Conservation (phyloP, 2,113 vertebrate species). For the Theropithecus gelada region DNA sequence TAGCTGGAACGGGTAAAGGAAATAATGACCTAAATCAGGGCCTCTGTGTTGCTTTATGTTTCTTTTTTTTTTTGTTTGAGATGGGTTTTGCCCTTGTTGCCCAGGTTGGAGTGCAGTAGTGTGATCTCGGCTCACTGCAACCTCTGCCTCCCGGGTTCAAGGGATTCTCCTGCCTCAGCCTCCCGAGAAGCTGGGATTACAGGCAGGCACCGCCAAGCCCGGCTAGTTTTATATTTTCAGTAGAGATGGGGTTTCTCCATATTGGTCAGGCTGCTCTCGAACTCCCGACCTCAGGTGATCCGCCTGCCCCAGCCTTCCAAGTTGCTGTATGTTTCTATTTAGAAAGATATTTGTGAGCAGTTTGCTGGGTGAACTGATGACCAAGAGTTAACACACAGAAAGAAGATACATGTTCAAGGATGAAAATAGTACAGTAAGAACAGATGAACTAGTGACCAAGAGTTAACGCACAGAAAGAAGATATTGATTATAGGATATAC, state of each 20-base stretch:
- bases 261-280: too few species aligned
- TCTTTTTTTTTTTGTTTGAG: background rate
- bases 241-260: too few species aligned
- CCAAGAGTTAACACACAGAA: background rate
- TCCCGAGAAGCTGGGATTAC: too few species aligned
- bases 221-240: too few species aligned
- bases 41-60: background rate
- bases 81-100: too few species aligned
- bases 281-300: too few species aligned
- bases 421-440: background rate
- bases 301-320: too few species aligned
- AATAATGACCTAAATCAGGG: background rate
- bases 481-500: background rate
- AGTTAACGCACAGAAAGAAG: background rate
- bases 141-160: too few species aligned
- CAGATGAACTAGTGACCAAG: background rate
- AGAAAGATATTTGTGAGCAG: background rate
- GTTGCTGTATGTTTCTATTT: background rate
- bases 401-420: background rate
- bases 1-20: background rate
- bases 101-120: too few species aligned
- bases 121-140: too few species aligned
- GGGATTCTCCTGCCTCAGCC: too few species aligned
- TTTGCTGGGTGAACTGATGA: background rate
- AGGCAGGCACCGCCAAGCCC: too few species aligned